Evolutionary conservation across 2,797 vertebrate genomes (phyloP), one percentile per base, ranked within the genome.

Genomic region (Antrozous pallidus): DNA sequence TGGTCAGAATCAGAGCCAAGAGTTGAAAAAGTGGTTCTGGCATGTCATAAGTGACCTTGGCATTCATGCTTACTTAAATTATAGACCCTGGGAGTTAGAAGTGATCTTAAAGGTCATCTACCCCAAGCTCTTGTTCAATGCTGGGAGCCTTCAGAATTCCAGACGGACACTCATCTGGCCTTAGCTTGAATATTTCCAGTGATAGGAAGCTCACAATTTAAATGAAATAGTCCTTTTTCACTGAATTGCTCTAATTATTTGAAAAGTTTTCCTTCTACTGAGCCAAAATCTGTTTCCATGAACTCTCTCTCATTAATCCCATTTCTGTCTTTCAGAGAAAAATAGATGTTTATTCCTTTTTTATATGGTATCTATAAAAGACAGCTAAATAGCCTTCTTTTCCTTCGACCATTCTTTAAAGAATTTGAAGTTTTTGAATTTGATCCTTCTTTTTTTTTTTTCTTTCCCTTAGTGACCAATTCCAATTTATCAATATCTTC

Each of bases 1-100:
- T 97, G 96, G 91, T 79, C 69, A 75, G 63, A 71, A 18, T 78
- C 58, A 36, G 91, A 84, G 96, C 88, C 96, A 95, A 93, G 86
- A 94, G 75, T 26, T 82, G 95, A 88, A 91, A 88, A 93, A 73
- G 33, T 85, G 78, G 58, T 38, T 84, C 82, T 90, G 94, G 77
- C 75, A 7, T 61, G 74, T 79, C 88, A 14, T 36, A 49, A 42
- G 47, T 4, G 22, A 75, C 91, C 86, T 91, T 94, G 95, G 91
- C 97, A 73, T 83, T 84, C 83, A 20, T 1, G 1, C 83, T 90
- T 28, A 47, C 61, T 96, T 51, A 94, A 93, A 83, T 94, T 77
- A 90, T 8, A 45, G 82, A 90, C 58, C 33, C 47, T 18, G 86
- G 26, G 42, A 80, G n/a, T 40, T 73, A 69, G 54, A 73, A 63